Base-by-base conservation (phyloP, 2,888 invertebrate species). In the Carcina quercana region DNA sequence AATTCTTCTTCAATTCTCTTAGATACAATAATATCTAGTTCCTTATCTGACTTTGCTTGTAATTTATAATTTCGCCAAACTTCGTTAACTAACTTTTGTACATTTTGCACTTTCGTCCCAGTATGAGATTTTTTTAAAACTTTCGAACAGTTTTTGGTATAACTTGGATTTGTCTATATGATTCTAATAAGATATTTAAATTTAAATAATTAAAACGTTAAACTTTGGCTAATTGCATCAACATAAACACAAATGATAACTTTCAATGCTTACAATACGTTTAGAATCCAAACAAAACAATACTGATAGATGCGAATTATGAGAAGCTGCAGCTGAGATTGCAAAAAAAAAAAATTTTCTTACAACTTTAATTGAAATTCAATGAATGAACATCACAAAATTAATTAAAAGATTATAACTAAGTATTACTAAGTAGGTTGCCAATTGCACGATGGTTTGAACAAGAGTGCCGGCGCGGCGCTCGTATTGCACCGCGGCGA, bases 1-100 rank as follows among this genome's bases (percentile, higher is more conserved):
- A 39, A 39, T 40, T 38, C 35, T 38, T 40, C 41, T 40, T 45
- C 40, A 30, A 43, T 40, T 43, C 36, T 45, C 45, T 45, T n/a
- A n/a, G n/a, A n/a, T n/a, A n/a, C n/a, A n/a, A n/a, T n/a, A n/a
- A n/a, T n/a, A n/a, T n/a, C n/a, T 42, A 42, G 40, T 38, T 43
- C 43, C 38, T 43, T 43, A 30, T 38, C 40, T 19, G 40, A 42
- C 27, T 43, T 42, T 42, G 46, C 37, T 42, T 42, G 38, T 42
- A 39, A 43, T 32, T 42, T 45, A 35, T 42, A 45, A 45, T 42
- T 42, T 28, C 39, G 37, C 42, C 40, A 43, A 33, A 42, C 38
- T 40, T 43, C 36, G 39, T 43, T 42, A 42, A 42, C 39, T 36
- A 40, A 40, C 34, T 46, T 42, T 30, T 45, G 40, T 41, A 40